Evolutionary conservation across 2,888 invertebrate genomes (phyloP).

Genomic region (Smittia sp.): DNA sequence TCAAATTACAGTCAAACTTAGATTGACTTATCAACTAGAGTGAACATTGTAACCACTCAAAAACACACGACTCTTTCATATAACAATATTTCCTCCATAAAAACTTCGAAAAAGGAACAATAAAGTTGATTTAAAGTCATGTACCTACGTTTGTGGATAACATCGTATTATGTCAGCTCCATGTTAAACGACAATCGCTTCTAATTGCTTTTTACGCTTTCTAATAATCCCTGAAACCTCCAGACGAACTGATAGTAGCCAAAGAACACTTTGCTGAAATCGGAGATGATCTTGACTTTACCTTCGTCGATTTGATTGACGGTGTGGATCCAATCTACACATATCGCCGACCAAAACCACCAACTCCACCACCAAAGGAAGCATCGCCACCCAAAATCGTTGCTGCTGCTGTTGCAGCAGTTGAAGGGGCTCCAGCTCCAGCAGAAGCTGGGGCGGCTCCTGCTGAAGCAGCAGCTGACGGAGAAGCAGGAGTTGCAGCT

Average conservation of each 20-base stretch:
- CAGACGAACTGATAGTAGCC: conserved; percentile 82
- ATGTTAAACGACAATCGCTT: background rate
- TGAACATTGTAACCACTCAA: background rate
- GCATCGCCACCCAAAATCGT: conserved; percentile 51
- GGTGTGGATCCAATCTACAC: conserved; percentile 57
- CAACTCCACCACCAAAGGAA: conserved; percentile 50
- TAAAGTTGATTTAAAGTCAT: background rate
- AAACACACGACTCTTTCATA: background rate
- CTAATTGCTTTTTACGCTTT: conserved; percentile 42
- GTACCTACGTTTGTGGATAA: background rate
- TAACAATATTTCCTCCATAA: background rate
- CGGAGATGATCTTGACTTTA: conserved; percentile 89
- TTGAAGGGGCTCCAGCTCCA: conserved; percentile 45
- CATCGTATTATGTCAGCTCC: background rate
- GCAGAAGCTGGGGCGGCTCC: conserved; percentile 48
- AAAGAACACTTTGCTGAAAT: conserved; percentile 91
- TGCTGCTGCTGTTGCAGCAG: conserved; percentile 45
- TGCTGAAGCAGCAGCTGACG: conserved; percentile 42
- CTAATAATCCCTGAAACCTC: conserved; percentile 45
- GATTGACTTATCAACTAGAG: background rate
- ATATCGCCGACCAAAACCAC: conserved; percentile 53
- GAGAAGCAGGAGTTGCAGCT: background rate
- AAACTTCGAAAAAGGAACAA: conserved; percentile 12
- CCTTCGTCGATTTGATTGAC: conserved; percentile 79
- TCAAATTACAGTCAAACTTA: background rate